Evolutionary conservation across 2,113 vertebrate species (phyloP), one percentile per base, ranked within the genome.

Genomic region (Heterochromis multidens): DNA sequence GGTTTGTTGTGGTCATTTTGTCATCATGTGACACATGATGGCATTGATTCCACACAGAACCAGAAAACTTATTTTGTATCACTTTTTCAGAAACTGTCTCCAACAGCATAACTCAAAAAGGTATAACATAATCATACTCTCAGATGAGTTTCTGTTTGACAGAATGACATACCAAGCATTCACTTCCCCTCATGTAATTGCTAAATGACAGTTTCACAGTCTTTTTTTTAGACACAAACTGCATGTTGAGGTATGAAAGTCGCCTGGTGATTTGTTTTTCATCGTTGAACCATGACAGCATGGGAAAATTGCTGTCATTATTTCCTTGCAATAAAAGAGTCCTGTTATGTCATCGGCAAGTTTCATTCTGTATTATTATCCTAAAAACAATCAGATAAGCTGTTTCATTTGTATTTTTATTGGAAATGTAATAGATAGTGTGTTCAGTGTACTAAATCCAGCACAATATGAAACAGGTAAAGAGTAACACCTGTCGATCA

Each of bases 1-100:
- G 58, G 79, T 60, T 90, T 92, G 78, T 17, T 87, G 56, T 37
- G 74, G 80, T 77, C 59, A 83, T 88, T 89, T 87, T 90, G 81
- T 62, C 54, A 35, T 84, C 56, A 65, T 57, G 82, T 54, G 33
- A 85, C 84, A 84, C 54, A 7, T 27, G 74, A 83, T 49, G 80
- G 10, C 2, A 19, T 59, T 17, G 40, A 59, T 25, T 86, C 58
- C 54, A 72, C 16, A 52, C 5, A 5, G 21, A 65, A 52, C 27
- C 29, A 61, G 27, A 78, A 84, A 85, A 80, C 63, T 74, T n/a
- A 74, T 81, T 86, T 86, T 37, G 27, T 78, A n/a, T 7, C 23
- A 27, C 62, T 72, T 23, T n/a, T 37, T 52, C 33, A 57, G 33
- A 60, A 29, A 80, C 21, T 7, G 25, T 40, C 37, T 79, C 27